Evolutionary conservation across 2,888 invertebrate genomes (phyloP).

Genomic region (Slavum lentiscoides): DNA sequence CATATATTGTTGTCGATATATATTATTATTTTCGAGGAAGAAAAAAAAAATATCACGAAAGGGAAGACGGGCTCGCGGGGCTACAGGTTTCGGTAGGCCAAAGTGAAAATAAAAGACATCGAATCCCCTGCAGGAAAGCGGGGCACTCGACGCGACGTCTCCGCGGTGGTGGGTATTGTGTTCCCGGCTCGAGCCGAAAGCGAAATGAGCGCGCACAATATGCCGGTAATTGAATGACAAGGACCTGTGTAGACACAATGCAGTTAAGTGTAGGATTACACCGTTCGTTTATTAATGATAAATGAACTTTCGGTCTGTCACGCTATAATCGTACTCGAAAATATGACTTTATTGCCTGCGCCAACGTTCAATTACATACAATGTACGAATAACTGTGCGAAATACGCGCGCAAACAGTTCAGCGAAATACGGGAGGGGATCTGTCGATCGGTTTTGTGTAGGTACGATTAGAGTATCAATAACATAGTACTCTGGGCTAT

Average conservation of each 20-base stretch:
- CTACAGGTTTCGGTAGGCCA: constrained; percentile 8
- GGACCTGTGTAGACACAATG: background rate
- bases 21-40: constrained; percentile 37
- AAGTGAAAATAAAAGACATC: constrained; percentile 26
- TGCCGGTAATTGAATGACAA: constrained; percentile 38
- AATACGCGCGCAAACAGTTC: too few relatives aligned
- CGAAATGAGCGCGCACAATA: constrained; percentile 20
- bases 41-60: constrained; percentile 8
- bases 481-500: too few relatives aligned
- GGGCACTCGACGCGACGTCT: constrained; percentile 34
- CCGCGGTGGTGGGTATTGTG: constrained; percentile 8
- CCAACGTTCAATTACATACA: too few relatives aligned
- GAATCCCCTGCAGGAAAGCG: constrained; percentile 38
- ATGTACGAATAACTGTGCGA: too few relatives aligned
- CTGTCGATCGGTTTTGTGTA: too few relatives aligned
- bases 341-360: too few relatives aligned
- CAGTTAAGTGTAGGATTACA: background rate
- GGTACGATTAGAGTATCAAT: too few relatives aligned
- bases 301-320: too few relatives aligned
- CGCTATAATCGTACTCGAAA: too few relatives aligned
- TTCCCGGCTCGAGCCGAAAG: constrained; percentile 5
- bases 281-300: too few relatives aligned
- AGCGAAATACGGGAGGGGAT: too few relatives aligned
- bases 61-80: constrained; percentile 4
- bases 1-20: constrained; percentile 33